A percentile compares a stretch with the other conserved stretches of the same genome.
These are phyloP conservation scores for Mus spicilegus DNA, from an alignment of 2,113 vertebrate genomes.

Conservation along the genomic window DNA sequence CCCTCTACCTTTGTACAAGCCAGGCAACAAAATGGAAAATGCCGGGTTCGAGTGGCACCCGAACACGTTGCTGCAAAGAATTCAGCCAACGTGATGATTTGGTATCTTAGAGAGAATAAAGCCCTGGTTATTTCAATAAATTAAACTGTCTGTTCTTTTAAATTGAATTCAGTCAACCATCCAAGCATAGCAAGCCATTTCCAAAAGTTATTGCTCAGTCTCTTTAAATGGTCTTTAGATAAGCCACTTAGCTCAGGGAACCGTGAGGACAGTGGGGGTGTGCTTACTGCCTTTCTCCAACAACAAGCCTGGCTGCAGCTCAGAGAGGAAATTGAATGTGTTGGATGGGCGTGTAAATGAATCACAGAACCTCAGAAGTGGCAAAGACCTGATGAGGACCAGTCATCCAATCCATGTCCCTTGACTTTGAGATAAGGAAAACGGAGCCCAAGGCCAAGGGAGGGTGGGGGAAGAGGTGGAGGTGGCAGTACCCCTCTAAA, in stretches of 20 bases:
- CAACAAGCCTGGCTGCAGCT: neutral
- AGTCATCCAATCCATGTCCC: neutral
- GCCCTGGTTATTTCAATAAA: conserved; percentile 76
- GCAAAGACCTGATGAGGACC: neutral
- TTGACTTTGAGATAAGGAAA: conserved; percentile 37
- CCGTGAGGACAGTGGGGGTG: neutral
- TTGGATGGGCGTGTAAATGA: neutral
- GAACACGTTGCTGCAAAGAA: conserved; percentile 65
- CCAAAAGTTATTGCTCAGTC: conserved; percentile 63
- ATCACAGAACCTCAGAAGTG: conserved; percentile 24
- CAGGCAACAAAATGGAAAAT: conserved; percentile 58
- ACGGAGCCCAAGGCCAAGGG: neutral
- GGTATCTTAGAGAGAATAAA: conserved; percentile 71
- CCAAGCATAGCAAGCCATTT: conserved; percentile 66
- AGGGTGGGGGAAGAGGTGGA: neutral
- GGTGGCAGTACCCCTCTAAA: neutral
- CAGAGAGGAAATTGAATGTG: conserved; percentile 25
- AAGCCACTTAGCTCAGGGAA: conserved; percentile 73
- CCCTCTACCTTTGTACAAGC: conserved; percentile 31
- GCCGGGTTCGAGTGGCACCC: conserved; percentile 43
- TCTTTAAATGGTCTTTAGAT: conserved; percentile 52
- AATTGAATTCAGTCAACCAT: conserved; percentile 76
- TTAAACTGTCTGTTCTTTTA: conserved; percentile 76
- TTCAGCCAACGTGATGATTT: conserved; percentile 68
- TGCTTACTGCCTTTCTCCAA: neutral